Conservation (phyloP, 2,797 vertebrate species). For the Ctenopoma multispine region DNA sequence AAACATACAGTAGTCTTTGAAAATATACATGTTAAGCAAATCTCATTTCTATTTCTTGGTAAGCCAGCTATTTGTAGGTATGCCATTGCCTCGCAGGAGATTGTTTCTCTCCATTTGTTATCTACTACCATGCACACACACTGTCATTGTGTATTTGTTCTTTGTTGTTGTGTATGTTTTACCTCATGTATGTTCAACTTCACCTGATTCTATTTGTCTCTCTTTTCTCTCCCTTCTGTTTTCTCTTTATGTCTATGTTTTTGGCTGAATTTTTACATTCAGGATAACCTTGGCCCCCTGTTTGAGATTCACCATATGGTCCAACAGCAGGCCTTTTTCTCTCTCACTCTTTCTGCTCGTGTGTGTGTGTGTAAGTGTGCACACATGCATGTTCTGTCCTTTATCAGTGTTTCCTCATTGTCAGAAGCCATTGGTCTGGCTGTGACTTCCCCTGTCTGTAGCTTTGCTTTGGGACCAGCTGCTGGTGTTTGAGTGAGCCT, state of each 20-base stretch:
- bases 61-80: background rate
- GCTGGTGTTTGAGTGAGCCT: conserved; percentile 67
- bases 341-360: conserved; percentile 2
- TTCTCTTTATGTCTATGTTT: conserved; percentile 59
- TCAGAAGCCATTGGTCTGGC: conserved; percentile 68
- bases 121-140: background rate
- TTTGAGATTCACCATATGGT: conserved; percentile 71
- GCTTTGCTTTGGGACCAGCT: conserved; percentile 65
- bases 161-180: conserved; percentile 13
- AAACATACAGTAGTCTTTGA: background rate
- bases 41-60: conserved; percentile 1
- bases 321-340: conserved; percentile 65
- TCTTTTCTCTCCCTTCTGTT: conserved; percentile 19
- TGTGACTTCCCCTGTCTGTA: conserved; percentile 57
- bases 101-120: conserved; percentile 3
- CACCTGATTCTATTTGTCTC: conserved; percentile 31
- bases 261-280: conserved; percentile 58
- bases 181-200: conserved; percentile 24
- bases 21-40: conserved; percentile 20
- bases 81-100: background rate
- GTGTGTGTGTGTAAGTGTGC: background rate
- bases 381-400: conserved; percentile 38
- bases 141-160: background rate
- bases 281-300: conserved; percentile 61
- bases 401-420: conserved; percentile 73